Evolutionary conservation across 2,888 invertebrate species (phyloP), one percentile per base, ranked within the genome.

Genomic region (Cacoxenus indagator): DNA sequence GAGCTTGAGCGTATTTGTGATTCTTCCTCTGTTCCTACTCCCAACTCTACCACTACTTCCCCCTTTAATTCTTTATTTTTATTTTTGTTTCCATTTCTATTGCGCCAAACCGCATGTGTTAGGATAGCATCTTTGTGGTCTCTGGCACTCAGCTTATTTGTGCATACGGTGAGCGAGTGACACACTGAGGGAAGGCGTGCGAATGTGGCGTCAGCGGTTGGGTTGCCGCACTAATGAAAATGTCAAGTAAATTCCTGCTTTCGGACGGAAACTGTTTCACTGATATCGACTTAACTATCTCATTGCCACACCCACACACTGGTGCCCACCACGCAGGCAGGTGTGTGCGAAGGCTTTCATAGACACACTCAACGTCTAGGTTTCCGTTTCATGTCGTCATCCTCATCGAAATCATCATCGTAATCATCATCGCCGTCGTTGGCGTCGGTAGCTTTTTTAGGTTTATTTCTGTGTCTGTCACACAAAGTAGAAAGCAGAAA

Each of bases 181-280:
- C 19, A 17, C 14, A 8, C 54, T 11, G 19, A 31, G 17, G 29
- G 37, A 14, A 26, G 27, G 59, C 17, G 54, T 31, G 22, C 31
- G 65, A 19, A n/a, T n/a, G n/a, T n/a, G n/a, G n/a, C n/a, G 31
- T 68, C 29, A 67, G 67, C 72, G 77, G 82, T 81, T 81, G 77
- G 77, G 81, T 77, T 81, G 76, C 73, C 71, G 75, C 79, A 77
- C 81, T 85, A 84, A 85, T 86, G 86, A 85, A 85, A 85, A 85
- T 85, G 85, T 86, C 85, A 85, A 85, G 85, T 82, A 85, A 85
- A 85, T 85, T 85, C 84, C 85, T 85, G 84, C 79, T 85, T 83
- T 85, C 75, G 84, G 84, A 80, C 85, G 84, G 84, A 85, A 85
- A 83, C 82, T 77, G 78, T 71, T 77, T 71, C 46, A 68, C 67